Conservation (phyloP, 2,113 vertebrate genomes). For the Numenius arquata region DNA sequence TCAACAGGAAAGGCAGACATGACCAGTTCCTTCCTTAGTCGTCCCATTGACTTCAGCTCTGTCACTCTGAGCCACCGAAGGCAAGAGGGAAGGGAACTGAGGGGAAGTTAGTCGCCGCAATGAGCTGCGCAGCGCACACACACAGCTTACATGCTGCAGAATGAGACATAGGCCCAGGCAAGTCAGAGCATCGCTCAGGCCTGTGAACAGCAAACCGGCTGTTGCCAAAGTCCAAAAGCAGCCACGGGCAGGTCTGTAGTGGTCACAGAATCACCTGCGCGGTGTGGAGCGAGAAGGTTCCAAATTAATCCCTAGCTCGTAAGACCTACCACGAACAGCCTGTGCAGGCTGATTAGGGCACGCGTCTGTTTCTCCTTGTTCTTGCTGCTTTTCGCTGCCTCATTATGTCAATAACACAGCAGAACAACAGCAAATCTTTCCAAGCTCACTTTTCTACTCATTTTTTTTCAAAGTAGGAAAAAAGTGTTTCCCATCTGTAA, state of each 20-base stretch:
- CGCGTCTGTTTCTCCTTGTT: not conserved
- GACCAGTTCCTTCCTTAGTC: constrained; percentile 28
- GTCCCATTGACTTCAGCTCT: not conserved
- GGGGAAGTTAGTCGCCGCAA: not conserved
- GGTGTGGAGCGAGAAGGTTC: not conserved
- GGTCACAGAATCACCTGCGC: not conserved
- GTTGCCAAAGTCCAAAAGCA: not conserved
- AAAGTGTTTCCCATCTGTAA: not conserved
- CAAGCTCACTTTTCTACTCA: not conserved
- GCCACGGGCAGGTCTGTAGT: not conserved
- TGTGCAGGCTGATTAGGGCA: not conserved
- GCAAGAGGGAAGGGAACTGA: not conserved
- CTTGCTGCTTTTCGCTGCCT: not conserved
- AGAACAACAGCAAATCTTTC: not conserved
- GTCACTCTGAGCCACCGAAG: not conserved
- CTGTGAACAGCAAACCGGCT: not conserved
- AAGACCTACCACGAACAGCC: not conserved
- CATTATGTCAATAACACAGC: not conserved
- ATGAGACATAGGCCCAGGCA: constrained; percentile 6
- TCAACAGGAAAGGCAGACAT: constrained; percentile 26
- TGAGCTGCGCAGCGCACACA: not conserved
- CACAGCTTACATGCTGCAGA: not conserved
- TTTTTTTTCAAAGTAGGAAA: not conserved
- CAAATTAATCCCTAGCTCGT: not conserved
- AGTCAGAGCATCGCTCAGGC: not conserved